Conservation (phyloP, 2,113 vertebrate species). For the Periophthalmodon schlosseri region DNA sequence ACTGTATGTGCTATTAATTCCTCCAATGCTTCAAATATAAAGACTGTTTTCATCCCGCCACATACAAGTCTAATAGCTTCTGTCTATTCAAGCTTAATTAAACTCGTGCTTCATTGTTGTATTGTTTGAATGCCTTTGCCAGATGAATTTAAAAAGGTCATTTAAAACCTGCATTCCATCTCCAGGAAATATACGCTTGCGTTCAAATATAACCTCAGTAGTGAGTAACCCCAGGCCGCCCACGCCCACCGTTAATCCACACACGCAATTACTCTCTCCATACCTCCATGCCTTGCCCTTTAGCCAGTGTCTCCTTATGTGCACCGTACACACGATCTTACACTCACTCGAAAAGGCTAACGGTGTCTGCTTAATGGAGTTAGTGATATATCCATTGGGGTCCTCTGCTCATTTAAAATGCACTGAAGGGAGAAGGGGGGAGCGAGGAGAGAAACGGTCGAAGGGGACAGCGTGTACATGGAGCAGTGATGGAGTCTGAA, state of each 20-base stretch:
- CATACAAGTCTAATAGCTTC: not conserved
- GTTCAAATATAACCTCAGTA: slow-evolving; percentile 60
- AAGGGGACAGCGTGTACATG: slow-evolving; percentile 35
- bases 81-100: slow-evolving; percentile 8
- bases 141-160: slow-evolving; percentile 27
- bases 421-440: slow-evolving; percentile 38
- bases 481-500: slow-evolving; percentile 30
- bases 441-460: slow-evolving; percentile 4
- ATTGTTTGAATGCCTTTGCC: slow-evolving; percentile 6
- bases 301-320: not conserved
- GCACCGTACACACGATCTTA: not conserved
- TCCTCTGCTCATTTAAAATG: slow-evolving; percentile 64
- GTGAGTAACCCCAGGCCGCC: slow-evolving; percentile 30
- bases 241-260: slow-evolving; percentile 20
- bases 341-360: slow-evolving; percentile 35
- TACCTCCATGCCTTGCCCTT: slow-evolving; percentile 20
- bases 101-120: slow-evolving; percentile 25
- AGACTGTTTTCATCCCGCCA: slow-evolving; percentile 10
- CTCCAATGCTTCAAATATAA: no score
- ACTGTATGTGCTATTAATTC: not conserved
- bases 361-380: slow-evolving; percentile 54
- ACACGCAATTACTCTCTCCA: slow-evolving; percentile 12
- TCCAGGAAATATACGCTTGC: slow-evolving; percentile 53
- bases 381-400: slow-evolving; percentile 57
- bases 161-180: slow-evolving; percentile 44